Percentiles rank a stretch among this genome's conserved stretches.
phyloP scores from a whole-genome alignment of 2,888 invertebrate genomes.

The Xestia ashworthii region DNA sequence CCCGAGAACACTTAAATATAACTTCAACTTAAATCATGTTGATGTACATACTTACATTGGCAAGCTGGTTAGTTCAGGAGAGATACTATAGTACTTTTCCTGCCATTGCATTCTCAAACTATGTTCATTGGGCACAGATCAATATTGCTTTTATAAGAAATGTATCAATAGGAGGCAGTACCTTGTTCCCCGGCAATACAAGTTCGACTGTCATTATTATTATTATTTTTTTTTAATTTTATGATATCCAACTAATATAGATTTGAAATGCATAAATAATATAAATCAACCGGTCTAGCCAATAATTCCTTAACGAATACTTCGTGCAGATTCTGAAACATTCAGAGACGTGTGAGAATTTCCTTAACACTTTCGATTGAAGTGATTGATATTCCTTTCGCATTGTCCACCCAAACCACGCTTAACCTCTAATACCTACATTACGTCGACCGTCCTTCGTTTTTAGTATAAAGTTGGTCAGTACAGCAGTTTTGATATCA shows the following conservation, averaged over 20 bases:
- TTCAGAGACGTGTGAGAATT: slow-evolving; percentile 1
- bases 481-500: slow-evolving; percentile 56
- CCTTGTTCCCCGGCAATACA: too few species aligned
- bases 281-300: background rate
- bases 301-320: background rate
- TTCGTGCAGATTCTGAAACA: background rate
- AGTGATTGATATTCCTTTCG: slow-evolving; percentile 43
- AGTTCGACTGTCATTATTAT: background rate
- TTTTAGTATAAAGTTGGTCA: slow-evolving; percentile 50
- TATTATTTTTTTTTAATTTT: too few species aligned
- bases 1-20: too few species aligned
- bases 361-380: slow-evolving; percentile 32
- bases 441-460: slow-evolving; percentile 52
- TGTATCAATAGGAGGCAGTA: background rate
- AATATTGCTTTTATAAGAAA: background rate
- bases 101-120: background rate
- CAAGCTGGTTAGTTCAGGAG: background rate
- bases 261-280: background rate
- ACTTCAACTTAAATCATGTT: too few species aligned
- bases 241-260: background rate
- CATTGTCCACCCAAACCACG: slow-evolving; percentile 33
- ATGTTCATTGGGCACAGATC: background rate
- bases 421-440: slow-evolving; percentile 31
- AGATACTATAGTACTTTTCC: background rate
- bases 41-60: too few species aligned